These are phyloP conservation scores for Galleria mellonella DNA, from an alignment of 1,140 invertebrate genomes.

Conservation along the genomic window DNA sequence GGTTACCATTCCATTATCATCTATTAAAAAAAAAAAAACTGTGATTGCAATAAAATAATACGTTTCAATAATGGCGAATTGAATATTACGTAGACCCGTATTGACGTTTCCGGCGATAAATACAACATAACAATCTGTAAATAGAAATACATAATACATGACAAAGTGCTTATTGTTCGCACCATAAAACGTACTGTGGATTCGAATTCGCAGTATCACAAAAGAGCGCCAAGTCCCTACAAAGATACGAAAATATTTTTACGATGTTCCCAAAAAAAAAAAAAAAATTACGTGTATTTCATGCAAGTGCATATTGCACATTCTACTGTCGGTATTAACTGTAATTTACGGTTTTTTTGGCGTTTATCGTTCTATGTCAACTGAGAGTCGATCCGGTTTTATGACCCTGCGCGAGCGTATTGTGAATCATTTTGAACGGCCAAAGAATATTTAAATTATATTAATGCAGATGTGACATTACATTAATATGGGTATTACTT, in stretches of 20 bases:
- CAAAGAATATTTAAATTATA: background rate
- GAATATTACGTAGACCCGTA: too few species aligned
- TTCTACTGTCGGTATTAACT: conserved; percentile 24
- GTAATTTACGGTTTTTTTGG: conserved; percentile 39
- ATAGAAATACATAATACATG: too few species aligned
- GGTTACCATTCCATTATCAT: too few species aligned
- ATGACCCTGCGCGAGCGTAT: conserved; percentile 14
- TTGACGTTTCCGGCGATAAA: background rate
- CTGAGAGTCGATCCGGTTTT: conserved; percentile 29
- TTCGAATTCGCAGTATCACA: background rate
- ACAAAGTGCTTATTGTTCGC: too few species aligned
- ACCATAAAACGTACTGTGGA: too few species aligned
- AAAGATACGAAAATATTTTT: conserved; percentile 34
- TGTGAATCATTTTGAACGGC: conserved; percentile 31
- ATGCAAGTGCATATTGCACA: conserved; percentile 27
- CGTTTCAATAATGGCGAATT: too few species aligned
- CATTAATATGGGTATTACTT: too few species aligned
- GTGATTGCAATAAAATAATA: too few species aligned
- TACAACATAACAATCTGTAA: too few species aligned
- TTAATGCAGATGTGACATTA: too few species aligned
- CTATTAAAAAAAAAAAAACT: too few species aligned
- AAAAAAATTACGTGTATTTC: background rate
- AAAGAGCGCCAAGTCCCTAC: background rate
- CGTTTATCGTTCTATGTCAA: conserved; percentile 44
- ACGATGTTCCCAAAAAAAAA: conserved; percentile 27